Evolutionary conservation across 2,888 invertebrate species (phyloP).

Genomic region (Pyralis farinalis): DNA sequence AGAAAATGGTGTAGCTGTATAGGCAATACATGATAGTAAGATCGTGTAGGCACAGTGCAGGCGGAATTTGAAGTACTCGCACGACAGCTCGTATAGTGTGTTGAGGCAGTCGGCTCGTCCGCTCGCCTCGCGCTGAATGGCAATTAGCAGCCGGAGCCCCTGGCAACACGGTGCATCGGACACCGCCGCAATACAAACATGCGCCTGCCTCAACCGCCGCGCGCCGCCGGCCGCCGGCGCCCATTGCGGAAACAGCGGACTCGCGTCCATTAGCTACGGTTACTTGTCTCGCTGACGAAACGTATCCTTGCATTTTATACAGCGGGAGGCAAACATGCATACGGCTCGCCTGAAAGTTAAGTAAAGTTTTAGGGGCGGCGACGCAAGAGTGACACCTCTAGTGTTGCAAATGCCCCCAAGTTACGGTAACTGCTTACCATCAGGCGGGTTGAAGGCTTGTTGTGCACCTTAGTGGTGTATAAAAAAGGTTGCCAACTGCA

Average conservation of each 20-base stretch:
- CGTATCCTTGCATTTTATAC: background rate
- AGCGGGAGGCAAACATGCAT: too few relatives aligned
- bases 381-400: too few relatives aligned
- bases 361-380: too few relatives aligned
- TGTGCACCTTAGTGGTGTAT: too few relatives aligned
- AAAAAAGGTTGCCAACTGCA: too few relatives aligned
- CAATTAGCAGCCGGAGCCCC: conserved; percentile 19
- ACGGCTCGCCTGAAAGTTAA: too few relatives aligned
- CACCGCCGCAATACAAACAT: conserved; percentile 3
- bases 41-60: background rate
- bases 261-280: background rate
- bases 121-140: conserved; percentile 19
- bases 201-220: background rate
- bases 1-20: too few relatives aligned
- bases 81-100: background rate
- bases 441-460: too few relatives aligned
- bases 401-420: too few relatives aligned
- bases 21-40: too few relatives aligned
- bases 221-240: background rate
- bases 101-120: background rate
- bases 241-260: background rate
- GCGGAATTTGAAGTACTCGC: background rate
- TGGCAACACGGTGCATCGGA: conserved; percentile 14
- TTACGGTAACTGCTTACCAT: too few relatives aligned
- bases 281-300: background rate